Percentiles rank a stretch among this genome's conserved stretches.
Evolutionary conservation across 2,888 invertebrate species (phyloP).

Genomic region (Amiota minor): DNA sequence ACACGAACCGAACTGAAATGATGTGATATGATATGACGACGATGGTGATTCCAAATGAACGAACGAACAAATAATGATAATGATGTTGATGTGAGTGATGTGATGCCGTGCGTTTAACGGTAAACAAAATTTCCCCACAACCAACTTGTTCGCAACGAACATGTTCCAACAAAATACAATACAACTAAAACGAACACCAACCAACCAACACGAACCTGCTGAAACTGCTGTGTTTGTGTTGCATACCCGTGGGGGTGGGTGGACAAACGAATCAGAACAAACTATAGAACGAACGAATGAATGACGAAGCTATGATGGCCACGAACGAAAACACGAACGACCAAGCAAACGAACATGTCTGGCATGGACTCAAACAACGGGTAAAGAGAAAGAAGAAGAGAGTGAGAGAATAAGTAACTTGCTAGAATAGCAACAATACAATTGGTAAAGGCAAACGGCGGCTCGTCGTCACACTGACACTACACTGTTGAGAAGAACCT

Average conservation of each 20-base stretch:
- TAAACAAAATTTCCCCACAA: conserved; percentile 49
- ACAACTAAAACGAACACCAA: conserved; percentile 3
- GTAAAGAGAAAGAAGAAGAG: conserved; percentile 30
- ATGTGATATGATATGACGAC: conserved; percentile 36
- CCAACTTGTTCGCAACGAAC: not conserved
- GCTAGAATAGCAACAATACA: not conserved
- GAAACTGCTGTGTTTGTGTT: conserved; percentile 7
- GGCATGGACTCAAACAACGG: conserved; percentile 40
- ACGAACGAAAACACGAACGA: conserved; percentile 17
- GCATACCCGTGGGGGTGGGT: conserved; percentile 25
- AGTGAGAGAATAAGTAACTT: conserved; percentile 38
- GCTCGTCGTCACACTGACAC: not conserved
- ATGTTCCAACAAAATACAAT: not conserved
- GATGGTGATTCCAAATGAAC: no score
- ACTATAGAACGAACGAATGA: conserved; percentile 28
- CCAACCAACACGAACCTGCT: conserved; percentile 38
- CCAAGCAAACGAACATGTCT: conserved; percentile 52
- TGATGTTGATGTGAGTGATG: no score
- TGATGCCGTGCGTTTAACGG: conserved; percentile 47
- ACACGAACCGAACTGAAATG: not conserved
- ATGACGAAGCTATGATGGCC: conserved; percentile 29
- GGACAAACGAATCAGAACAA: conserved; percentile 36
- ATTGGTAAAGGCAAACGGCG: not conserved
- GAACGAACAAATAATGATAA: conserved; percentile 37
- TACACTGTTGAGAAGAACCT: no score